Evolutionary conservation across 2,888 invertebrate species (phyloP), one percentile per base, ranked within the genome.

Genomic region (Philhelius pedissequus): DNA sequence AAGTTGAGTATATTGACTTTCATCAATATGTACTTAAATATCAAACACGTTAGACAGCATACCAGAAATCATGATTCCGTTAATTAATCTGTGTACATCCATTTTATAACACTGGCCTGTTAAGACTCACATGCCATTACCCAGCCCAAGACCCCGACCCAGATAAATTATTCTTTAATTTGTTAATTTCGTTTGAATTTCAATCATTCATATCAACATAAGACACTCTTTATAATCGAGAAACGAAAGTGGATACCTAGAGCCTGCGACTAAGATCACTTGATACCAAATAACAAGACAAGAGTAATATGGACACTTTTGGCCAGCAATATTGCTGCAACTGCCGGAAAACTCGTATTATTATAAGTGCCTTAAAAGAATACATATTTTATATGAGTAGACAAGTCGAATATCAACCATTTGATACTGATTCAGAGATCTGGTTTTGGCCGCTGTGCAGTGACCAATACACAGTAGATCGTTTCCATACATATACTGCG

Each of bases 401-500:
- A 25, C 30, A 22, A 7, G 7, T 48, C 3, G 3, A 32, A 13
- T 18, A 18, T 58, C 38, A 15, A n/a, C 38, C 58, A 58, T 22
- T 48, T 45, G 43, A 18, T 62, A 27, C 20, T n/a, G 25, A 66
- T 52, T 48, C 20, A n/a, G 22, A 64, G 62, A 43, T 74, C 82
- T 69, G 78, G 78, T 83, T 83, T 83, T 64, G 58, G 54, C 38
- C 54, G 27, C 11, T n/a, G 30, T 9, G 9, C n/a, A n/a, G n/a
- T n/a, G n/a, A n/a, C n/a, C n/a, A n/a, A n/a, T n/a, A n/a, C n/a
- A n/a, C n/a, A n/a, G n/a, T n/a, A n/a, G n/a, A n/a, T n/a, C n/a
- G n/a, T n/a, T n/a, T n/a, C n/a, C n/a, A n/a, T n/a, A n/a, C n/a
- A n/a, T n/a, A n/a, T n/a, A n/a, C n/a, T n/a, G n/a, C n/a, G n/a